Evolutionary conservation across 1,140 invertebrate genomes (phyloP).

Genomic region (Bombus balteatus): DNA sequence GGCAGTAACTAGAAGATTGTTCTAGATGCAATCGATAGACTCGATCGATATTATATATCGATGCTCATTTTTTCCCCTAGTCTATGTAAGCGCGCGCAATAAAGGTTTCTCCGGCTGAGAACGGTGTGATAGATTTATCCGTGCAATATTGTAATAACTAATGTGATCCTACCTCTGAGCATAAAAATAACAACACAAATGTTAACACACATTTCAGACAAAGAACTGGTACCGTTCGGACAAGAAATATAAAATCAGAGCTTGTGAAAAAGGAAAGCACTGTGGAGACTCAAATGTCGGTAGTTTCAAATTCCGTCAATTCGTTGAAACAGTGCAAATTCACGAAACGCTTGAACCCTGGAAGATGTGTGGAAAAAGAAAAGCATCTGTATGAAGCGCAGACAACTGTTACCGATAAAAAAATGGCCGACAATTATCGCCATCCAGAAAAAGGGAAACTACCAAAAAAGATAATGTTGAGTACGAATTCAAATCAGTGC

Average conservation of each 20-base stretch:
- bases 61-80: no score
- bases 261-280: neutral
- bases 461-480: neutral
- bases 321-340: neutral
- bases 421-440: neutral
- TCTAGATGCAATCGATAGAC: no score
- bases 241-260: neutral
- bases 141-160: no score
- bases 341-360: neutral
- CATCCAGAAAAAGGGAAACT: neutral
- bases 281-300: conserved; percentile 1
- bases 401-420: neutral
- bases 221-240: neutral
- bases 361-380: neutral
- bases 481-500: neutral
- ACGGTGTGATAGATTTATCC: no score
- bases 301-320: neutral
- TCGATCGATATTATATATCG: no score
- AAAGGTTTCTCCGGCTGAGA: no score
- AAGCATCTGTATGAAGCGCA: neutral
- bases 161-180: no score
- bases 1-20: no score
- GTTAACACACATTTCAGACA: neutral
- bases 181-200: neutral
- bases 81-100: no score